phyloP scores from a whole-genome alignment of 2,888 invertebrate genomes.

The Harpagoxenus sublaevis region DNA sequence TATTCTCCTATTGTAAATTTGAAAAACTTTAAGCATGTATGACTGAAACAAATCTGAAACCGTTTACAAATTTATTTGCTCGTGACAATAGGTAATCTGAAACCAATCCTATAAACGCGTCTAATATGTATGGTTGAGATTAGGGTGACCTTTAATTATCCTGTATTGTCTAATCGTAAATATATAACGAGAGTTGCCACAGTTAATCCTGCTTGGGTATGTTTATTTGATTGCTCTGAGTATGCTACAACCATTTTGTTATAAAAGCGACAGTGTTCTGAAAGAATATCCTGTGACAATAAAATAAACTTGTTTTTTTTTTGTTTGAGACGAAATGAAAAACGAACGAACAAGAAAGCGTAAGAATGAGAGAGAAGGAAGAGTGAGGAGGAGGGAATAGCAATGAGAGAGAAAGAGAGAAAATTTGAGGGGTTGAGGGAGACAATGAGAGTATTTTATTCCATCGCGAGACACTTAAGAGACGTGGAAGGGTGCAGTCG shows the following conservation, averaged over 20 bases:
- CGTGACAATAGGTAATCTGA: neutral
- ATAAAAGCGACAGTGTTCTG: neutral
- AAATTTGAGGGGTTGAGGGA: constrained; percentile 42
- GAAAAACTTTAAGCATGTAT: neutral
- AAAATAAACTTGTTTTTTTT: constrained; percentile 38
- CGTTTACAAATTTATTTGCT: neutral
- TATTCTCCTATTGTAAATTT: neutral
- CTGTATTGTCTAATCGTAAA: constrained; percentile 8
- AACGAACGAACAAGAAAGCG: constrained; percentile 31
- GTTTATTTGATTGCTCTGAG: constrained; percentile 17
- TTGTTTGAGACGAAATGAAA: constrained; percentile 40
- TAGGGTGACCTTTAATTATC: neutral
- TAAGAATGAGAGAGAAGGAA: neutral
- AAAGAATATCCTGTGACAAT: constrained; percentile 16
- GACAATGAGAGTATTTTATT: constrained; percentile 70
- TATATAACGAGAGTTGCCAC: neutral
- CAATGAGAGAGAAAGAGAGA: constrained; percentile 33
- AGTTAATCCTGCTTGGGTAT: neutral
- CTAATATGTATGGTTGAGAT: neutral
- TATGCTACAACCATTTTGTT: neutral
- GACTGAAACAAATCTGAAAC: neutral
- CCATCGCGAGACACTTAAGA: constrained; percentile 68
- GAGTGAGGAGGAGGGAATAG: neutral
- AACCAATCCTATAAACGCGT: neutral
- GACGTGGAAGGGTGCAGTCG: constrained; percentile 58